A percentile compares a stretch with the other conserved stretches of the same genome.
These are phyloP conservation scores for Ceratosolen fusciceps DNA, from an alignment of 1,140 invertebrate species.

Conservation along the genomic window DNA sequence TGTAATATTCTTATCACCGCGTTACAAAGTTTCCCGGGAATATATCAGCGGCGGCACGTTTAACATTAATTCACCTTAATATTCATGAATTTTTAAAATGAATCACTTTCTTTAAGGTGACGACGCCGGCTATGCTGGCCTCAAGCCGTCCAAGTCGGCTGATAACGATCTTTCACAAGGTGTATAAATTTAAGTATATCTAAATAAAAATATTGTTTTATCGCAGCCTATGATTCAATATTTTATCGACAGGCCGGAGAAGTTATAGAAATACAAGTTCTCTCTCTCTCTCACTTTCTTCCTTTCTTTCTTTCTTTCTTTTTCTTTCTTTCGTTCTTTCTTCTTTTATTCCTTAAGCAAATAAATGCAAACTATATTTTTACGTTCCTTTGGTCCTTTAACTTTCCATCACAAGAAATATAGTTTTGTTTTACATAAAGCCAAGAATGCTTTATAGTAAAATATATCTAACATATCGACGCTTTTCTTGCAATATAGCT, in stretches of 20 bases:
- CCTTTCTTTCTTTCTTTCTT: too few relatives aligned
- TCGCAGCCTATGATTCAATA: not conserved
- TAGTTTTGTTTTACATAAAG: not conserved
- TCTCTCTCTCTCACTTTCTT: too few relatives aligned
- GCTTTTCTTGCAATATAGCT: too few relatives aligned
- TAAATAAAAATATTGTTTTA: slow-evolving; percentile 20
- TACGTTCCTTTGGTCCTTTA: not conserved
- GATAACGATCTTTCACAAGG: slow-evolving; percentile 18
- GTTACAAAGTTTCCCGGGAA: not conserved
- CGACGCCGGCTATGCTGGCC: not conserved
- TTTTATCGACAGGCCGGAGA: not conserved
- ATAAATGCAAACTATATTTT: not conserved
- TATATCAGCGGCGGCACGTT: slow-evolving; percentile 8
- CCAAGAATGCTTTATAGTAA: too few relatives aligned
- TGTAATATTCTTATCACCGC: not conserved
- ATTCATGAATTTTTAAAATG: slow-evolving; percentile 27
- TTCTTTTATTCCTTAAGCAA: not conserved
- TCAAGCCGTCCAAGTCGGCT: not conserved
- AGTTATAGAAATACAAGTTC: not conserved
- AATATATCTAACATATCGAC: too few relatives aligned
- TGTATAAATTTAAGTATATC: slow-evolving; percentile 1
- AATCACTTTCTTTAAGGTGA: slow-evolving; percentile 16
- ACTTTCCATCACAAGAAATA: not conserved
- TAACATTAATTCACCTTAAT: slow-evolving; percentile 5
- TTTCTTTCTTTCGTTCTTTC: too few relatives aligned